A percentile compares a stretch with the other conserved stretches of the same genome.
Evolutionary conservation across 2,888 invertebrate genomes (phyloP).

Genomic region (Xestia xanthographa): DNA sequence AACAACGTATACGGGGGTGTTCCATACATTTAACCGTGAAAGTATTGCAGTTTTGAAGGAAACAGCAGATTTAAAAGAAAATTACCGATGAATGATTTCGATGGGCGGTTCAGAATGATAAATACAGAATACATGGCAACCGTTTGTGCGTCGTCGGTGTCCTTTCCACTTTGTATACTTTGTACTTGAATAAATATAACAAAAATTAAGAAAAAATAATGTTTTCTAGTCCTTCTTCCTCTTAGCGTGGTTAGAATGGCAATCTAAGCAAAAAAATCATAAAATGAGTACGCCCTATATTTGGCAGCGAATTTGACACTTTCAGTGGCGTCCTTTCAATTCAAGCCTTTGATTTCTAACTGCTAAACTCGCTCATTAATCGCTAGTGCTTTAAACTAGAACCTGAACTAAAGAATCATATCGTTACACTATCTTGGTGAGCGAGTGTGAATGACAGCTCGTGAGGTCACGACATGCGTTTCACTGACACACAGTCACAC

Average conservation of each 20-base stretch:
- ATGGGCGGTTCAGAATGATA: too few relatives aligned
- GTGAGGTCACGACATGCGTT: slow-evolving; percentile 71
- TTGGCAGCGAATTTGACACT: neutral
- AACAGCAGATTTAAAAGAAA: too few relatives aligned
- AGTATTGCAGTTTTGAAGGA: too few relatives aligned
- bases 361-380: neutral
- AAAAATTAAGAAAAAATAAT: neutral
- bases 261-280: too few relatives aligned
- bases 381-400: slow-evolving; percentile 36
- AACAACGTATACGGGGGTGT: neutral
- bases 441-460: slow-evolving; percentile 74
- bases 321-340: neutral
- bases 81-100: too few relatives aligned
- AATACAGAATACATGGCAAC: too few relatives aligned
- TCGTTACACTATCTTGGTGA: slow-evolving; percentile 69
- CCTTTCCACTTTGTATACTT: too few relatives aligned
- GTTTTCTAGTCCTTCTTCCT: neutral
- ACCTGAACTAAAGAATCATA: slow-evolving; percentile 66
- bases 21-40: too few relatives aligned
- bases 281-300: neutral
- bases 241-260: neutral
- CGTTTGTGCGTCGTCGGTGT: too few relatives aligned
- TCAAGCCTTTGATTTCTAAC: neutral
- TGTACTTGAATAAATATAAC: too few relatives aligned
- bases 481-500: slow-evolving; percentile 60